Conservation (phyloP, 2,888 invertebrate species). For the Lasiommata megera region DNA sequence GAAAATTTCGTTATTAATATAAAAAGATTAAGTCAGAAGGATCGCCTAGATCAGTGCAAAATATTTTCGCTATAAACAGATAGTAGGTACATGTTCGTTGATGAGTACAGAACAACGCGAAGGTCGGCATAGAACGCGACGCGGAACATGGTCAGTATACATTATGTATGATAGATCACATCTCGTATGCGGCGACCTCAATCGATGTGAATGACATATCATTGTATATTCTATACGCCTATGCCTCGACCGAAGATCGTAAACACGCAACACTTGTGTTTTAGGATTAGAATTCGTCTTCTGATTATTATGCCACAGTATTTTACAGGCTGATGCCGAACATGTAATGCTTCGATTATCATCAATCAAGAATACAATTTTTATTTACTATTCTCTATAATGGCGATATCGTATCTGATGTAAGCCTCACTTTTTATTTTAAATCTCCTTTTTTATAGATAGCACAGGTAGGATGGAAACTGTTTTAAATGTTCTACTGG, state of each 20-base stretch:
- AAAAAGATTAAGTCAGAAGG: too few relatives aligned
- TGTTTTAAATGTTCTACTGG: too few relatives aligned
- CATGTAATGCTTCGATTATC: background rate
- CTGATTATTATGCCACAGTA: conserved; percentile 44
- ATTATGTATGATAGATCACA: conserved; percentile 66
- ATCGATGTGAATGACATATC: conserved; percentile 76
- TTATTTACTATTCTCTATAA: too few relatives aligned
- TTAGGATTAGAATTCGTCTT: conserved; percentile 53
- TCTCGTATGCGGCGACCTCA: conserved; percentile 75
- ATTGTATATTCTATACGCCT: conserved; percentile 77
- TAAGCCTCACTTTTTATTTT: too few relatives aligned
- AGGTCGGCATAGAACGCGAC: conserved; percentile 50
- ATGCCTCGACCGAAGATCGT: conserved; percentile 66
- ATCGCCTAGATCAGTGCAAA: conserved; percentile 1
- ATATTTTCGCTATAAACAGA: conserved; percentile 7
- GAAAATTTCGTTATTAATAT: too few relatives aligned
- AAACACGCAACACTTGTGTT: conserved; percentile 73
- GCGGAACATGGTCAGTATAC: conserved; percentile 61
- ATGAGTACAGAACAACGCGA: conserved; percentile 40
- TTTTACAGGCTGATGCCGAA: conserved; percentile 29
- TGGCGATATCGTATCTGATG: too few relatives aligned
- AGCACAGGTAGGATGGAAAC: too few relatives aligned
- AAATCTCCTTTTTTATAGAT: too few relatives aligned
- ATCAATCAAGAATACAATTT: too few relatives aligned
- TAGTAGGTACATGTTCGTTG: conserved; percentile 5